Percentiles rank a stretch among this genome's conserved stretches.
These are phyloP conservation scores for Drosophila nasuta DNA, from an alignment of 1,140 invertebrate genomes.

Conservation along the genomic window DNA sequence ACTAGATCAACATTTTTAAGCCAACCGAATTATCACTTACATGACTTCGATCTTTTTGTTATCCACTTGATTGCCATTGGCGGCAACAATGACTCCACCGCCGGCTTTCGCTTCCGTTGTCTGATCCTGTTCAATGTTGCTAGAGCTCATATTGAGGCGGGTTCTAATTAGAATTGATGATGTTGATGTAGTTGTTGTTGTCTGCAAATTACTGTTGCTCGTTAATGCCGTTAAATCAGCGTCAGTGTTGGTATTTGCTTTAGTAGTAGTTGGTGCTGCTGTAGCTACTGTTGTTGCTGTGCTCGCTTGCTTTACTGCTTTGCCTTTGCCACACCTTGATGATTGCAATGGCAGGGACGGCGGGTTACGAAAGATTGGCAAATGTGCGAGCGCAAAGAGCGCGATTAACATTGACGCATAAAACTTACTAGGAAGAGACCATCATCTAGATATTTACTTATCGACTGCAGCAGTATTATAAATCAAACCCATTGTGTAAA, in stretches of 20 bases:
- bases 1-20: too few relatives aligned
- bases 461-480: conserved; percentile 4
- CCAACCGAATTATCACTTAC: conserved; percentile 19
- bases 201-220: conserved; percentile 53
- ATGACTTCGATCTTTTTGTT: conserved; percentile 64
- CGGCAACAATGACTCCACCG: conserved; percentile 29
- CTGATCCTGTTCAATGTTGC: conserved; percentile 55
- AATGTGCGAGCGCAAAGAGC: conserved; percentile 76
- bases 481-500: conserved; percentile 41
- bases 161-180: conserved; percentile 32
- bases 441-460: conserved; percentile 36
- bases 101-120: conserved; percentile 11
- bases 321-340: conserved; percentile 74
- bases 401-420: conserved; percentile 81
- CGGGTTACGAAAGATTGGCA: conserved; percentile 74
- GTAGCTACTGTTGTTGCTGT: conserved; percentile 16
- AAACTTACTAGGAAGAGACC: conserved; percentile 58
- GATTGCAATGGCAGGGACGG: conserved; percentile 26
- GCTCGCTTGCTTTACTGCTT: conserved; percentile 48
- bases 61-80: conserved; percentile 63
- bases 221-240: conserved; percentile 51
- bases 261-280: conserved; percentile 32
- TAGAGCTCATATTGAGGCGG: conserved; percentile 59
- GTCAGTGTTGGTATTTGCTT: conserved; percentile 24
- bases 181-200: conserved; percentile 11